A percentile compares a stretch with the other conserved stretches of the same genome.
These are phyloP conservation scores for Bombyx huttoni DNA, from an alignment of 2,888 invertebrate genomes.

Conservation along the genomic window DNA sequence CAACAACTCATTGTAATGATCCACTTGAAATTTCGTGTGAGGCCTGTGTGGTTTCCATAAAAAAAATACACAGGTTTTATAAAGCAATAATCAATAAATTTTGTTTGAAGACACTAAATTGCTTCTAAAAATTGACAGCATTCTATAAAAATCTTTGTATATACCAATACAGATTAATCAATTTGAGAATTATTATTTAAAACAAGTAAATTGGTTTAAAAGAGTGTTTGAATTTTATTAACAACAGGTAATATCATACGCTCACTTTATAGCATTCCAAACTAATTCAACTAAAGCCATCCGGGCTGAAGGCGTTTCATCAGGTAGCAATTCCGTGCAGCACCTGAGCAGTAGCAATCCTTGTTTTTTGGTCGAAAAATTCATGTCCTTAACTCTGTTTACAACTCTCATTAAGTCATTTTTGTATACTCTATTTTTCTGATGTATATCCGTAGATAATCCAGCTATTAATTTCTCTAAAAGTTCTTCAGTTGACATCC, in stretches of 20 bases:
- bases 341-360: conserved; percentile 64
- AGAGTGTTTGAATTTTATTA: too few relatives aligned
- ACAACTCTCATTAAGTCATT: conserved; percentile 50
- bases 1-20: conserved; percentile 71
- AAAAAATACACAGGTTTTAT: conserved; percentile 3
- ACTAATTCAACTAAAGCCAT: conserved; percentile 62
- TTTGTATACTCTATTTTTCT: conserved; percentile 57
- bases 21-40: conserved; percentile 47
- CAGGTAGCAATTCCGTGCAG: conserved; percentile 69
- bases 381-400: conserved; percentile 42
- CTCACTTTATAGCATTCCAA: conserved; percentile 68
- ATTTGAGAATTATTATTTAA: too few relatives aligned
- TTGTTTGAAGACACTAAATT: too few relatives aligned
- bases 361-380: conserved; percentile 54
- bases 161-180: too few relatives aligned
- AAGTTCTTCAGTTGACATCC: conserved; percentile 29
- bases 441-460: conserved; percentile 48
- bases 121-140: too few relatives aligned
- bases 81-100: not conserved
- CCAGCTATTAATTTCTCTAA: conserved; percentile 49
- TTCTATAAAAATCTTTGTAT: too few relatives aligned
- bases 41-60: conserved; percentile 19
- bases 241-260: not conserved
- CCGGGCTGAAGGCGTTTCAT: conserved; percentile 54
- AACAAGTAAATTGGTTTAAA: too few relatives aligned